These are phyloP conservation scores for Macropodus opercularis DNA, from an alignment of 2,797 vertebrate genomes.

Conservation along the genomic window DNA sequence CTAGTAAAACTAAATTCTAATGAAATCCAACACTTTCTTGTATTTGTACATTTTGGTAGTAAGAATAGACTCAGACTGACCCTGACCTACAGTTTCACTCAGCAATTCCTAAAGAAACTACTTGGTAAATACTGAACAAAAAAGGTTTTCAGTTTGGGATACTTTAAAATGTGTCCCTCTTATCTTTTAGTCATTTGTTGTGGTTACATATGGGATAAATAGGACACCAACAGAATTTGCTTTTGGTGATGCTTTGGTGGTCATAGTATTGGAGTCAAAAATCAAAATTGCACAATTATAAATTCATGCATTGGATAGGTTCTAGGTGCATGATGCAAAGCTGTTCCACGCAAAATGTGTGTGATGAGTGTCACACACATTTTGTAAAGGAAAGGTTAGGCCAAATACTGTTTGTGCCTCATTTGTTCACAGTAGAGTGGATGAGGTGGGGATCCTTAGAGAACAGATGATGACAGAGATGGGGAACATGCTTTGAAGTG, in stretches of 20 bases:
- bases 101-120: too few species aligned
- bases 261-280: too few species aligned
- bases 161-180: neutral
- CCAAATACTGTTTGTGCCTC: conserved; percentile 11
- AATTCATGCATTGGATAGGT: conserved; percentile 7
- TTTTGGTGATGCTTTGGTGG: conserved; percentile 1
- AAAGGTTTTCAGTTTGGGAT: too few species aligned
- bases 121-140: too few species aligned
- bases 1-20: too few species aligned
- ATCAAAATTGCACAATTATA: too few species aligned
- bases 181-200: conserved; percentile 6
- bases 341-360: neutral
- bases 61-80: too few species aligned
- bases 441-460: neutral
- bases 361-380: conserved; percentile 1
- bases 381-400: conserved; percentile 1
- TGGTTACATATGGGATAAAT: conserved; percentile 19
- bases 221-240: conserved; percentile 24
- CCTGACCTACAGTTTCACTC: too few species aligned
- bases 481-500: conserved; percentile 35
- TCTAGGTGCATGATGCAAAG: conserved; percentile 25
- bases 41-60: too few species aligned
- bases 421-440: conserved; percentile 19
- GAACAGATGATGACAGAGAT: conserved; percentile 16
- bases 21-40: too few species aligned